Percentiles rank a stretch among this genome's conserved stretches.
Conservation (phyloP, 2,113 vertebrate species). For the Tor tambroides region DNA sequence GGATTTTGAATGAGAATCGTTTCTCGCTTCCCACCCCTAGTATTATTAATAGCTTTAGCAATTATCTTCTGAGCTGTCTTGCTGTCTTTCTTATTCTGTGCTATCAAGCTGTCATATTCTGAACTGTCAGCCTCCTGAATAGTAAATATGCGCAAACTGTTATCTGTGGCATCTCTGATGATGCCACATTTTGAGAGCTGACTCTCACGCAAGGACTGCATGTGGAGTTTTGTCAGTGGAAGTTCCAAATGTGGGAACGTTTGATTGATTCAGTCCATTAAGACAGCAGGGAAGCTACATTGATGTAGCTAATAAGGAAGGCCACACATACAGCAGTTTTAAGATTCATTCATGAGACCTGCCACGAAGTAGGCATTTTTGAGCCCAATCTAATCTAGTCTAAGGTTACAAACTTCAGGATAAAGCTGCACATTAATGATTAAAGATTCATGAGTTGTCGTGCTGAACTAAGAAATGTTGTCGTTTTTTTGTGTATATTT, state of each 20-base stretch:
- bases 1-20: background rate
- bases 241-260: slow-evolving; percentile 22
- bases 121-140: background rate
- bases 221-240: slow-evolving; percentile 12
- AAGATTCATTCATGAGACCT: background rate
- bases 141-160: background rate
- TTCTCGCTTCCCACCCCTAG: background rate
- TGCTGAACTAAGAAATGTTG: background rate
- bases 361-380: background rate
- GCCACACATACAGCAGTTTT: slow-evolving; percentile 30
- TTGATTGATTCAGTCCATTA: slow-evolving; percentile 57
- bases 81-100: background rate
- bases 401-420: background rate
- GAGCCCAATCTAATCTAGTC: slow-evolving; percentile 16
- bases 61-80: background rate
- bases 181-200: background rate
- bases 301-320: slow-evolving; percentile 51
- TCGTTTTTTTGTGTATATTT: background rate
- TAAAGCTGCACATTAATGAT: background rate
- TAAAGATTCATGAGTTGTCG: background rate
- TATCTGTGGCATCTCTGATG: background rate
- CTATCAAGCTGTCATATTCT: background rate
- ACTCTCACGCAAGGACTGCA: background rate
- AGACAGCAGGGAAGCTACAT: slow-evolving; percentile 21
- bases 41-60: background rate